These are phyloP conservation scores for Nomada flava DNA, from an alignment of 2,888 invertebrate species.

Conservation along the genomic window DNA sequence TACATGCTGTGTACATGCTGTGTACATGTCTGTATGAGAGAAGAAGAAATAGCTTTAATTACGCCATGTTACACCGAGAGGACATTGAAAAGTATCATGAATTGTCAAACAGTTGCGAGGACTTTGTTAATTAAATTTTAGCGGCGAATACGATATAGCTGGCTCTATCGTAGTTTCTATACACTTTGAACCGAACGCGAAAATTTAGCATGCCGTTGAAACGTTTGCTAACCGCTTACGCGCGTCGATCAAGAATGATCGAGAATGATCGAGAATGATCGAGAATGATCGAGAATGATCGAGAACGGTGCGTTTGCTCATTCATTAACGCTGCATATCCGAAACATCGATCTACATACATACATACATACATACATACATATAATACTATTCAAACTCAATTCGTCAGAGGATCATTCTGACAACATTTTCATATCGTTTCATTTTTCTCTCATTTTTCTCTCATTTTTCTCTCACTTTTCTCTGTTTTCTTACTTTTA, in stretches of 20 bases:
- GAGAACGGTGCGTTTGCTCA: conserved; percentile 40
- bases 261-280: conserved; percentile 32
- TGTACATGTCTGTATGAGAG: neutral
- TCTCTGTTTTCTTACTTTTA: no score
- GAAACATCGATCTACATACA: conserved; percentile 2
- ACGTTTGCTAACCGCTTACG: conserved; percentile 58
- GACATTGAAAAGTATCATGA: conserved; percentile 40
- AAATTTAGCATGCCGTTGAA: conserved; percentile 71
- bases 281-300: neutral
- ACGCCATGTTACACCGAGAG: conserved; percentile 2
- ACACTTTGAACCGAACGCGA: conserved; percentile 57
- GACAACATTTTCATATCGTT: no score
- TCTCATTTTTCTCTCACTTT: no score
- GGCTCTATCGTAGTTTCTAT: conserved; percentile 22
- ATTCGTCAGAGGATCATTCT: neutral
- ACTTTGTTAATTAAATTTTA: conserved; percentile 80
- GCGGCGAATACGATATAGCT: conserved; percentile 79
- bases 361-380: no score
- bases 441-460: no score
- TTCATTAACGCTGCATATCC: conserved; percentile 28
- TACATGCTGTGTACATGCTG: no score
- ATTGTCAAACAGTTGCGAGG: conserved; percentile 69
- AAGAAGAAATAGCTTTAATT: conserved; percentile 13
- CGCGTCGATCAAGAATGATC: conserved; percentile 39
- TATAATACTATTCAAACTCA: conserved; percentile 22